These are phyloP conservation scores for Philereme transversata DNA, from an alignment of 2,888 invertebrate genomes.

Conservation along the genomic window DNA sequence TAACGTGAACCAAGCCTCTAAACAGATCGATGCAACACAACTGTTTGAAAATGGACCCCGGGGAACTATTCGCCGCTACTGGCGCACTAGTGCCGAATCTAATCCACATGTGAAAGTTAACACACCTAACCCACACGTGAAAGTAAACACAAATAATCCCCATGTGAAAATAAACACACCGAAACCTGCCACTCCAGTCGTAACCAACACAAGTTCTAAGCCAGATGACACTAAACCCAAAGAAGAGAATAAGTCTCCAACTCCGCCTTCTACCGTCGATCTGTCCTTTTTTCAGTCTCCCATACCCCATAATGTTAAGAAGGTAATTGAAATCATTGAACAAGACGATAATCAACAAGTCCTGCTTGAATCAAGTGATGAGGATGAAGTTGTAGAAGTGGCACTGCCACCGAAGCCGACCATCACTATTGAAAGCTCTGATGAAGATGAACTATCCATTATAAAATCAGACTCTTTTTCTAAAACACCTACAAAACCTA, in stretches of 20 bases:
- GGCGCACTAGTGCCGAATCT: slow-evolving; percentile 62
- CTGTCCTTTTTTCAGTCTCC: slow-evolving; percentile 65
- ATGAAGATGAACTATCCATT: slow-evolving; percentile 68
- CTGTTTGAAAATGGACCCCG: slow-evolving; percentile 56
- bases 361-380: slow-evolving; percentile 72
- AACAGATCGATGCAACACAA: slow-evolving; percentile 44
- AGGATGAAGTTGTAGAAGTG: slow-evolving; percentile 78
- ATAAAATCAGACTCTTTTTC: slow-evolving; percentile 44
- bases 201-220: slow-evolving; percentile 31
- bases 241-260: slow-evolving; percentile 49
- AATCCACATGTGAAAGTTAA: slow-evolving; percentile 59
- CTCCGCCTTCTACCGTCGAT: slow-evolving; percentile 47
- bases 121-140: slow-evolving; percentile 33
- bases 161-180: slow-evolving; percentile 29
- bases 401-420: slow-evolving; percentile 75
- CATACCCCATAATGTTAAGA: slow-evolving; percentile 57
- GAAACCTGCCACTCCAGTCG: slow-evolving; percentile 26
- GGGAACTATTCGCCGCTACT: slow-evolving; percentile 70
- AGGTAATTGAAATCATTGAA: slow-evolving; percentile 67
- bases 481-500: slow-evolving; percentile 38
- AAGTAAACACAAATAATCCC: slow-evolving; percentile 16
- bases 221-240: slow-evolving; percentile 53
- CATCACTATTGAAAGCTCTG: slow-evolving; percentile 78
- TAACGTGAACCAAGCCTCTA: slow-evolving; percentile 51
- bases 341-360: slow-evolving; percentile 52